These are phyloP conservation scores for Anoncus sp. DNA, from an alignment of 2,888 invertebrate species.

Conservation along the genomic window DNA sequence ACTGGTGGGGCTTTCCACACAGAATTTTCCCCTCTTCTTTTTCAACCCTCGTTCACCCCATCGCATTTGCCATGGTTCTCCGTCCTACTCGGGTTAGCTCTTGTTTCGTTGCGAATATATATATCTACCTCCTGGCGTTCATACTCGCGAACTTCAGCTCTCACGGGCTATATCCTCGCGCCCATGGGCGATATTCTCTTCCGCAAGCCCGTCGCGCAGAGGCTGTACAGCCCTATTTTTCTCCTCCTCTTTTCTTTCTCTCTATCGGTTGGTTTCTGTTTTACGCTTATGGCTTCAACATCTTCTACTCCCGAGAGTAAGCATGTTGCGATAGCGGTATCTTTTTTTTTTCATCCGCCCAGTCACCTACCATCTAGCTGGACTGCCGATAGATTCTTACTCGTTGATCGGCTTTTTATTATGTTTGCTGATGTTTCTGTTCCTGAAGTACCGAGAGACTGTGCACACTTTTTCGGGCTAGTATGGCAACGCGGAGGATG, in stretches of 20 bases:
- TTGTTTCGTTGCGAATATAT: slow-evolving; percentile 20
- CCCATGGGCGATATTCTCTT: slow-evolving; percentile 70
- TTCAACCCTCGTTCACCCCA: slow-evolving; percentile 56
- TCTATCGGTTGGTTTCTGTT: slow-evolving; percentile 35
- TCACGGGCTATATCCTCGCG: slow-evolving; percentile 48
- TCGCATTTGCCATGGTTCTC: slow-evolving; percentile 26
- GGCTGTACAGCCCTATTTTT: slow-evolving; percentile 46
- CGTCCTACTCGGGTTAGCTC: slow-evolving; percentile 25
- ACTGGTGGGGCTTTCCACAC: slow-evolving; percentile 29
- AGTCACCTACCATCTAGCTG: slow-evolving; percentile 28
- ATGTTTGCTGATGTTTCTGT: neutral
- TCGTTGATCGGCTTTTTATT: slow-evolving; percentile 56
- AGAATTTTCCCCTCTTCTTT: slow-evolving; percentile 46
- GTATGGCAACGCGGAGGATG: no score
- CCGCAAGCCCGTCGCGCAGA: slow-evolving; percentile 68
- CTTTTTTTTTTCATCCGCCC: slow-evolving; percentile 39
- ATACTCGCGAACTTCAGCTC: slow-evolving; percentile 39
- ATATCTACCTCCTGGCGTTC: slow-evolving; percentile 25
- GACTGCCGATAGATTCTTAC: slow-evolving; percentile 45
- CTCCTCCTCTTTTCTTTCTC: slow-evolving; percentile 52
- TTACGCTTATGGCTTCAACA: slow-evolving; percentile 35
- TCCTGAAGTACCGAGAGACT: neutral
- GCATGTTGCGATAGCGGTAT: slow-evolving; percentile 48
- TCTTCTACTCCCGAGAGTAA: slow-evolving; percentile 43
- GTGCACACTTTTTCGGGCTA: neutral